Conservation (phyloP, 2,888 invertebrate genomes). For the Ariolimax columbianus region DNA sequence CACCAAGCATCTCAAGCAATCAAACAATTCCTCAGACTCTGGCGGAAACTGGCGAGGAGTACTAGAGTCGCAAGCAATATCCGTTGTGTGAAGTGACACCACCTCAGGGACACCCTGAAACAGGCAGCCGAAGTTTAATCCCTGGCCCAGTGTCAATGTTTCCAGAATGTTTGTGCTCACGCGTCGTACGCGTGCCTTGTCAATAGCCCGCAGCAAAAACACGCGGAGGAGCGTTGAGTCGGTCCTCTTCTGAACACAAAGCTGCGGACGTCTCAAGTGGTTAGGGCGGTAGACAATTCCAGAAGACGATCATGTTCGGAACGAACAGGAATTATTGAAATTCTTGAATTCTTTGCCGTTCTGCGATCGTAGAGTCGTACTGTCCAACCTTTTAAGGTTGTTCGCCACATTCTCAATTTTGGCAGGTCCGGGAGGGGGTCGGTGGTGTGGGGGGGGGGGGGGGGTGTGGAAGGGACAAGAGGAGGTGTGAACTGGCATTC, state of each 20-base stretch:
- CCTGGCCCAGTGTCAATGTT: constrained; percentile 13
- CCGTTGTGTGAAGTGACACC: constrained; percentile 17
- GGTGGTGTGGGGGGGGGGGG: too few species aligned
- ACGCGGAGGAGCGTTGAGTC: background rate
- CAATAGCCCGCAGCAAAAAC: background rate
- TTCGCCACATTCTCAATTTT: too few species aligned
- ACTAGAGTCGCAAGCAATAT: constrained; percentile 15
- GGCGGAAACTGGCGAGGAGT: constrained; percentile 6
- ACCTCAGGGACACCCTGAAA: background rate
- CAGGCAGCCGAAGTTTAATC: constrained; percentile 7
- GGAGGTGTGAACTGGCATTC: too few species aligned
- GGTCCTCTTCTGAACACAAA: constrained; percentile 2
- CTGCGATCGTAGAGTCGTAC: too few species aligned
- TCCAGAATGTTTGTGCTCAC: constrained; percentile 33
- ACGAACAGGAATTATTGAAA: too few species aligned
- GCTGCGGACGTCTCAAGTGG: background rate
- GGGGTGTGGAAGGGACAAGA: too few species aligned
- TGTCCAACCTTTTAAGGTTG: too few species aligned
- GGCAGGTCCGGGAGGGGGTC: too few species aligned
- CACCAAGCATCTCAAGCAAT: background rate
- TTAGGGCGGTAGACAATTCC: background rate
- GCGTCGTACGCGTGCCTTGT: constrained; percentile 25
- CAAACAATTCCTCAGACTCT: background rate
- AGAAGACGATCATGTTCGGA: background rate
- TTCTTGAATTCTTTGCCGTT: too few species aligned